phyloP scores from a whole-genome alignment of 2,888 invertebrate genomes.

The Andrena bicolor region DNA sequence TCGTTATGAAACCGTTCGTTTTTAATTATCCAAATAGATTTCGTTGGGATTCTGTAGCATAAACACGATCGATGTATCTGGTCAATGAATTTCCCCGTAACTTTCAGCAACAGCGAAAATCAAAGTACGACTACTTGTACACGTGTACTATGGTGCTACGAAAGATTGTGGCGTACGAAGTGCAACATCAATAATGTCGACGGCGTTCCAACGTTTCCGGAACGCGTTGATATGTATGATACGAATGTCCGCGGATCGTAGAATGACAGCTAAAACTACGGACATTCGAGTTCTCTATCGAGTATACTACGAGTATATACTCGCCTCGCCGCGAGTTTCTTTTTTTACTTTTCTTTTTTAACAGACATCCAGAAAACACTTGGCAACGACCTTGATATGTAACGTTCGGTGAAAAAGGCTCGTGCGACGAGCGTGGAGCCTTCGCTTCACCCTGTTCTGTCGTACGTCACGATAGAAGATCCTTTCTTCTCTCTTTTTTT shows the following conservation, averaged over 20 bases:
- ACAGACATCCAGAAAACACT: conserved; percentile 74
- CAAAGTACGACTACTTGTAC: neutral
- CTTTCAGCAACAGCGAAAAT: conserved; percentile 15
- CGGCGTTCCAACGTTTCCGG: conserved; percentile 54
- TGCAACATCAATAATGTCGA: conserved; percentile 34
- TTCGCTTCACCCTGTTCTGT: conserved; percentile 46
- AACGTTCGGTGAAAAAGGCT: conserved; percentile 78
- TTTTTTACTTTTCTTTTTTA: conserved; percentile 27
- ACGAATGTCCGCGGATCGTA: conserved; percentile 59
- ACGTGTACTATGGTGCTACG: neutral
- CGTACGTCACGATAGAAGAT: conserved; percentile 29
- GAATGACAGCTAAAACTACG: conserved; percentile 45
- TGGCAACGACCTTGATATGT: conserved; percentile 81
- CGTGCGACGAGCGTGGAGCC: conserved; percentile 54
- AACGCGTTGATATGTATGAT: conserved; percentile 77
- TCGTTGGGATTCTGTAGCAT: neutral
- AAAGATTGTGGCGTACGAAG: conserved; percentile 56
- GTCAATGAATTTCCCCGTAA: neutral
- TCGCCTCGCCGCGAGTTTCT: conserved; percentile 54
- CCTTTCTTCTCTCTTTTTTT: neutral
- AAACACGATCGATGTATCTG: neutral
- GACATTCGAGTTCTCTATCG: conserved; percentile 61
- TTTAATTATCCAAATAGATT: neutral
- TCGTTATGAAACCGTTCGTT: neutral
- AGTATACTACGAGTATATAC: conserved; percentile 52